Percentiles rank a stretch among this genome's conserved stretches.
These are phyloP conservation scores for Salvelinus fontinalis DNA, from an alignment of 2,113 vertebrate species.

Conservation along the genomic window DNA sequence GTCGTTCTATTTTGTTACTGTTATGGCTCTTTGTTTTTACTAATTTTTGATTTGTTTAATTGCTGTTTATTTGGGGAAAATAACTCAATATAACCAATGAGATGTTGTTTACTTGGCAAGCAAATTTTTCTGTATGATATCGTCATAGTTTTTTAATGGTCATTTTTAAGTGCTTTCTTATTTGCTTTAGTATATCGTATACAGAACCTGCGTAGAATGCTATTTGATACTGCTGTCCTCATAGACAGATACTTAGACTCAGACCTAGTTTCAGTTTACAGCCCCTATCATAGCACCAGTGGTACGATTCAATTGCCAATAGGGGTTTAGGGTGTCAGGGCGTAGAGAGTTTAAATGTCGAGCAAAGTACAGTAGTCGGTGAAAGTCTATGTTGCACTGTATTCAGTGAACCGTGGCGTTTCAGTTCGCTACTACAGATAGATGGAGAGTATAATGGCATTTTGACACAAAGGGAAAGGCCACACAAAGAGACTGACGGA, in stretches of 20 bases:
- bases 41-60: slow-evolving; percentile 46
- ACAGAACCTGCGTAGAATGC: slow-evolving; percentile 66
- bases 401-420: slow-evolving; percentile 23
- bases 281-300: slow-evolving; percentile 25
- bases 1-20: slow-evolving; percentile 71
- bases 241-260: slow-evolving; percentile 68
- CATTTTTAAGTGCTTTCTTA: slow-evolving; percentile 43
- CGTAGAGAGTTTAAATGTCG: slow-evolving; percentile 20
- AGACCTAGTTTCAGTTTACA: slow-evolving; percentile 65
- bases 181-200: slow-evolving; percentile 64
- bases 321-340: slow-evolving; percentile 25
- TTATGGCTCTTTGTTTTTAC: slow-evolving; percentile 26
- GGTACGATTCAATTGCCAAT: slow-evolving; percentile 30
- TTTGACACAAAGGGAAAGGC: slow-evolving; percentile 54
- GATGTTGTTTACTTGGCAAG: slow-evolving; percentile 62
- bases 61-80: slow-evolving; percentile 60
- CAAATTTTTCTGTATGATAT: slow-evolving; percentile 64
- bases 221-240: slow-evolving; percentile 75
- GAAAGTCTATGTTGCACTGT: slow-evolving; percentile 33
- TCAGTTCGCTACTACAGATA: slow-evolving; percentile 51
- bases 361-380: slow-evolving; percentile 42
- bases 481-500: too few relatives aligned
- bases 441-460: slow-evolving; percentile 64
- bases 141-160: slow-evolving; percentile 56
- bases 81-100: slow-evolving; percentile 65